Base-by-base conservation (phyloP, 2,113 vertebrate species). In the Thalassarche chlororhynchos region DNA sequence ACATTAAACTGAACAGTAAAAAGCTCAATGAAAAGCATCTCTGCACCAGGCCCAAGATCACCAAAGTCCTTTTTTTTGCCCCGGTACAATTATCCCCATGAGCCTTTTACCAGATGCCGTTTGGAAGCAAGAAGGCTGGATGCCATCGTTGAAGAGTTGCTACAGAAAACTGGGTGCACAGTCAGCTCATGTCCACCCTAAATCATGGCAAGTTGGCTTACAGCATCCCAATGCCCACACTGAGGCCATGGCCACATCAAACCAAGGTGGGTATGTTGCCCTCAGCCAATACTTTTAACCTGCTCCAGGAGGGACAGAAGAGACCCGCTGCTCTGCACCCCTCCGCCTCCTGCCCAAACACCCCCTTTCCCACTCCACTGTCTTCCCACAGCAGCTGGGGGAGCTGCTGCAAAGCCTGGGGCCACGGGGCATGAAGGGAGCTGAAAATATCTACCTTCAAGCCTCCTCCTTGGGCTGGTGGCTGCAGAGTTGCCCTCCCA, bases 401-500 rank as follows among this genome's bases (percentile, higher is more conserved):
- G 25, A 66, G 40, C 25, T 61, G 74, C 60, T 52, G 40, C 23
- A 64, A 60, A 72, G 15, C 64, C 70, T 55, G 19, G 46, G 26
- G 15, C 51, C 0, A 0, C 2, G 7, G 47, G 25, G 17, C 0
- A 1, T 0, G 6, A 42, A 62, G 42, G 38, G 15, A 77, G 14
- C 10, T 24, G 19, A 6, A 76, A 71, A 34, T 16, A 25, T 29
- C 31, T 6, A 42, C 14, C 23, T 24, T 36, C 40, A 28, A 66
- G n/a, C 38, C 47, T 75, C 4, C 23, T 92, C 49, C 70, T 23
- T 23, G 34, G 20, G 44, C 34, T 54, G 19, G 20, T 31, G 32
- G 24, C 28, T 44, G 29, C 20, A 40, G 68, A 71, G 61, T 4
- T 66, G 16, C 16, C 14, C 31, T 74, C 40, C 47, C 5, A 1